These are phyloP conservation scores for Scopus umbretta DNA, from an alignment of 2,113 vertebrate genomes.

Conservation along the genomic window DNA sequence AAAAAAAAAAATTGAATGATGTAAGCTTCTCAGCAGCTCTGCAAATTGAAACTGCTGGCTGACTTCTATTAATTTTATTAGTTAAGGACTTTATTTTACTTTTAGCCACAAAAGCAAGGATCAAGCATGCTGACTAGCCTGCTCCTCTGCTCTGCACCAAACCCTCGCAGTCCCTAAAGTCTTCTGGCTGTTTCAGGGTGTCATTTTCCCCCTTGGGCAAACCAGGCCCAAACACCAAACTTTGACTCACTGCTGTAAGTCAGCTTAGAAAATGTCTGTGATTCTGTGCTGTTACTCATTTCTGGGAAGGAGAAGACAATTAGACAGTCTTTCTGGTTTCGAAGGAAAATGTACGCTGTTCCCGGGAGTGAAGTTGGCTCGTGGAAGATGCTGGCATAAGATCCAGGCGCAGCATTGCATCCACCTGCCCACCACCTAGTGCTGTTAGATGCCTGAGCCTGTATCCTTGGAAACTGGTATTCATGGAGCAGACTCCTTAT, in stretches of 20 bases:
- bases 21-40: not conserved
- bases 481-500: not conserved
- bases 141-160: not conserved
- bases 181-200: not conserved
- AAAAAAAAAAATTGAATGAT: not conserved
- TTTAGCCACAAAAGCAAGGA: not conserved
- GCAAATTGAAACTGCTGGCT: not conserved
- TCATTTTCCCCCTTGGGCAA: not conserved
- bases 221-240: not conserved
- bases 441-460: not conserved
- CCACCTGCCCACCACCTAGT: fast-evolving
- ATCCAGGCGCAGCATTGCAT: not conserved
- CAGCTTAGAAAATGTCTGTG: not conserved
- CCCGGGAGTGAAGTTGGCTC: not conserved
- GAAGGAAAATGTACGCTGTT: not conserved
- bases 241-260: not conserved
- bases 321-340: not conserved
- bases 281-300: not conserved
- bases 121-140: not conserved
- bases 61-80: not conserved
- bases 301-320: not conserved
- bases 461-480: not conserved
- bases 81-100: not conserved
- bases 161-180: not conserved
- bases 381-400: not conserved